Evolutionary conservation across 1,140 invertebrate genomes (phyloP).

Genomic region (Drosophila arizonae): DNA sequence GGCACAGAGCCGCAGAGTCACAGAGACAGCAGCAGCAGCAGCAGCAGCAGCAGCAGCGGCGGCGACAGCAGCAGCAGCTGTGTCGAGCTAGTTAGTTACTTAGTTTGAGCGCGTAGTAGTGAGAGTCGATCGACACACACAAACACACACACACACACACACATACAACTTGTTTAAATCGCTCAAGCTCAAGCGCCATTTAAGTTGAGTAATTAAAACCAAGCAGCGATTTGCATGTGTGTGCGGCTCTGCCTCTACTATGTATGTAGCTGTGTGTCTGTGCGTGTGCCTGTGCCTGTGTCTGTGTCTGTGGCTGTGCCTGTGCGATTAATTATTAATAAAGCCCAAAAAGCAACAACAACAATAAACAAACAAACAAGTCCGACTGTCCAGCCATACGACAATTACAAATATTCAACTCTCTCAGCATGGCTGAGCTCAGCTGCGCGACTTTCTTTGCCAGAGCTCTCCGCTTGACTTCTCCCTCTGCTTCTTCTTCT

Average conservation of each 20-base stretch:
- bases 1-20: constrained; percentile 52
- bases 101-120: constrained; percentile 71
- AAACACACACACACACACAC: constrained; percentile 29
- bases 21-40: constrained; percentile 37
- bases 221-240: constrained; percentile 68
- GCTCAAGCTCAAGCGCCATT: constrained; percentile 74
- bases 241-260: constrained; percentile 2
- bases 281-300: constrained; percentile 3
- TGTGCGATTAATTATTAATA: constrained; percentile 78
- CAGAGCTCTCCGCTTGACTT: constrained; percentile 29
- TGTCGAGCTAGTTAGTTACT: constrained; percentile 78
- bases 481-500: constrained; percentile 1
- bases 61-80: constrained; percentile 31
- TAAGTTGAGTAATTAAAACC: constrained; percentile 78
- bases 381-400: constrained; percentile 58
- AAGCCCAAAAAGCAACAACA: constrained; percentile 61
- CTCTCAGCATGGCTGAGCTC: constrained; percentile 45
- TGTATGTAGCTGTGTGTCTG: constrained; percentile 36
- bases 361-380: constrained; percentile 69
- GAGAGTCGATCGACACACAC: constrained; percentile 65
- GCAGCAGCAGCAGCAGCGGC: constrained; percentile 43
- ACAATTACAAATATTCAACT: constrained; percentile 78
- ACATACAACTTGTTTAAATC: constrained; percentile 73
- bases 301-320: constrained; percentile 37
- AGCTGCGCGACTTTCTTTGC: constrained; percentile 50